phyloP scores from a whole-genome alignment of 2,113 vertebrate genomes.

The Silurus asotus region DNA sequence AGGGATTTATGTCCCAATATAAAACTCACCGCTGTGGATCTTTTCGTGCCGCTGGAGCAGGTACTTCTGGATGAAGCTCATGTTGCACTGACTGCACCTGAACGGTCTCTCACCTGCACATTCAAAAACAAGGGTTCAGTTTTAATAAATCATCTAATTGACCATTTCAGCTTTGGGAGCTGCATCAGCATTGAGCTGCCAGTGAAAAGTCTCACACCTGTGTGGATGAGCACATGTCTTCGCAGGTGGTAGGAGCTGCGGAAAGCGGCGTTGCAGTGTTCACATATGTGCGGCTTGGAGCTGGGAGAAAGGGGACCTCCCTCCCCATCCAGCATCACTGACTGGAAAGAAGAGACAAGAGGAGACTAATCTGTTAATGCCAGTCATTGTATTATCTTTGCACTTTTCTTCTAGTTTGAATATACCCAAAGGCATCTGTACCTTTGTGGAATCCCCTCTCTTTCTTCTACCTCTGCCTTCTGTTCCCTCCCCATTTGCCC shows the following conservation, averaged over 20 bases:
- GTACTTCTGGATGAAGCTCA: slow-evolving; percentile 99
- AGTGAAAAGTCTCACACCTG: slow-evolving; percentile 75
- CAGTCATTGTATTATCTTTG: not conserved
- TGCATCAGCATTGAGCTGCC: not conserved
- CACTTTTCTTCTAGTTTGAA: not conserved
- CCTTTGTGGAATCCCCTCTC: slow-evolving; percentile 79
- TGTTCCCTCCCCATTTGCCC: slow-evolving; percentile 90
- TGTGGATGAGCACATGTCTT: slow-evolving; percentile 97
- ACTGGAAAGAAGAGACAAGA: not conserved
- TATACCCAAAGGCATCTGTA: slow-evolving; percentile 35
- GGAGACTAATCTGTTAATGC: not conserved
- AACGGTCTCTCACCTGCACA: slow-evolving; percentile 91
- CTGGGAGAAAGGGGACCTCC: slow-evolving; percentile 84
- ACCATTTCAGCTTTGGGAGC: not conserved
- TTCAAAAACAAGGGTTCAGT: slow-evolving; percentile 52
- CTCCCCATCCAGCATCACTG: slow-evolving; percentile 81
- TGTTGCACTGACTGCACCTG: slow-evolving; percentile 98
- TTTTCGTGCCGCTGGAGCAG: slow-evolving; percentile 95
- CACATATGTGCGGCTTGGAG: slow-evolving; percentile 97
- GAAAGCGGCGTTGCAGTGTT: slow-evolving; percentile 96
- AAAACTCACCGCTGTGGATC: slow-evolving; percentile 87
- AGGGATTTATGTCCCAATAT: no score
- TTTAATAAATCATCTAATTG: not conserved
- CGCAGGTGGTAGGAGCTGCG: slow-evolving; percentile 98
- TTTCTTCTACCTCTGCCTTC: slow-evolving; percentile 93